phyloP scores from a whole-genome alignment of 2,797 vertebrate genomes.

The Thunnus albacares region DNA sequence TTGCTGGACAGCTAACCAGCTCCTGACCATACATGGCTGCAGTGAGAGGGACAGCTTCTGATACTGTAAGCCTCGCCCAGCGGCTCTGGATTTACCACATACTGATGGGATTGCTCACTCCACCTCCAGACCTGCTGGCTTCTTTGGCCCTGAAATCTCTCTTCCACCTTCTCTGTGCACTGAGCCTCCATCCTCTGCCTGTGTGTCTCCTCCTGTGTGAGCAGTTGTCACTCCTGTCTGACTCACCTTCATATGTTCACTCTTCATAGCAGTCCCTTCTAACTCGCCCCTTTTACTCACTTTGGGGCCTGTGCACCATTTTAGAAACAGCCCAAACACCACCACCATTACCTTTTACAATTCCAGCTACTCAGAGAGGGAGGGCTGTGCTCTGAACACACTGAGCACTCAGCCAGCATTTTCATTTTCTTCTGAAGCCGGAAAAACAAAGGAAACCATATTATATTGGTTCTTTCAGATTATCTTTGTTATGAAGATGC shows the following conservation, averaged over 20 bases:
- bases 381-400: neutral
- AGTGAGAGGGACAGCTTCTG: conserved; percentile 5
- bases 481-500: too few relatives aligned
- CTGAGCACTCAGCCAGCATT: neutral
- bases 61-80: neutral
- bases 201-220: neutral
- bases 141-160: neutral
- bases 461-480: neutral
- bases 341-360: neutral
- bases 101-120: conserved; percentile 15
- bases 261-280: neutral
- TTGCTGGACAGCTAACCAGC: conserved; percentile 2
- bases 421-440: neutral
- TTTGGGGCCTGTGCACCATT: neutral
- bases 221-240: neutral
- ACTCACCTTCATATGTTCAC: neutral
- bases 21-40: conserved; percentile 18
- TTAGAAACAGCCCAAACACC: conserved; percentile 2
- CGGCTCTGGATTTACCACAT: neutral
- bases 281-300: neutral
- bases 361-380: neutral
- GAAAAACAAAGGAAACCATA: neutral
- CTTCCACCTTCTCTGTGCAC: neutral
- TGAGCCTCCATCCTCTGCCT: neutral
- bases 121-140: conserved; percentile 8